Base-by-base conservation (phyloP, 2,797 vertebrate genomes). In the Parambassis ranga region DNA sequence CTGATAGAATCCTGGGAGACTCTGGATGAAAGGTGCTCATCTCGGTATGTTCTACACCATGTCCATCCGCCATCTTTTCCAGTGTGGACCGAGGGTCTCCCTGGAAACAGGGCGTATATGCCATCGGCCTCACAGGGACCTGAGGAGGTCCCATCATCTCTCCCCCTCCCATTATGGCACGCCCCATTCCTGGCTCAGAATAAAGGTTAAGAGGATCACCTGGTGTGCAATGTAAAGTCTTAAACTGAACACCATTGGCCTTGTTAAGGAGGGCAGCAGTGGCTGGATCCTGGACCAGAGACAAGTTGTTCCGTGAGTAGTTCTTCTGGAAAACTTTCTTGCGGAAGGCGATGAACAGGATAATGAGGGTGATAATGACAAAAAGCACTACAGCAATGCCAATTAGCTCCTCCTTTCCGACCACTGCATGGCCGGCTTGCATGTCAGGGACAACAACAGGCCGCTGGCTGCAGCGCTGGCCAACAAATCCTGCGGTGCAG, bases 1-100 rank as follows among this genome's bases (percentile, higher is more conserved):
- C 90, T 4, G 88, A 84, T 36, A 97, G 87, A 71, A 96, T 96
- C 68, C 94, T 92, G 0, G 96, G 96, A 0, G 97, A 98, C 71
- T 98, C 96, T 0, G 96, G 94, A 74, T 97, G 95, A 59, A 99
- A 98, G 0, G 96, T 98, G 8, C 94, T 98, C 96, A 98, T 96
- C 85, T 99, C 97, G 10, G 96, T 96, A 53, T 96, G 94, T 77
- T 98, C 97, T 33, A 87, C 79, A 2, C 69, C 39, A 2, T 94
- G 88, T 0, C 93, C 93, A 1, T 96, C 96, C 11, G 92, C 92
- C 75, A 95, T 92, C 84, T 95, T 97, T 76, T 98, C 96, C 67
- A 98, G 85, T 5, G 95, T 94, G 49, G 93, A 92, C 42, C 95
- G 90, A 0, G 94, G 93, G 27, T 98, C 95, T 10, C 95, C 94